Percentiles rank a stretch among this genome's conserved stretches.
Evolutionary conservation across 2,113 vertebrate genomes (phyloP).

Genomic region (Tragelaphus scriptus): DNA sequence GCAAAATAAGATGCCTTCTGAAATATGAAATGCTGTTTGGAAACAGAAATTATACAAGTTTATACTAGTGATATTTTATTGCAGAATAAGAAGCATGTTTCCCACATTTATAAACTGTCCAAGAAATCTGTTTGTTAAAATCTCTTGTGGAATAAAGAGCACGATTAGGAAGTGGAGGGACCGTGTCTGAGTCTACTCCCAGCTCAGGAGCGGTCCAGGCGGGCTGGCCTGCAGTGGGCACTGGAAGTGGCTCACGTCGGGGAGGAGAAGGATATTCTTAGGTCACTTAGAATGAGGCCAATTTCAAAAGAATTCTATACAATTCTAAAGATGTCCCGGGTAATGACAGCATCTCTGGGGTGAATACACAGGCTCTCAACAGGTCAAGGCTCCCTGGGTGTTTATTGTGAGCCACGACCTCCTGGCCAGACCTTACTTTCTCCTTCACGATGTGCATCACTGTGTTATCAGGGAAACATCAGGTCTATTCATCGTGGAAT

Average conservation of each 20-base stretch:
- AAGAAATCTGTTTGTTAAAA: neutral
- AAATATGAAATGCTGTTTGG: neutral
- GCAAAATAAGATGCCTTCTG: neutral
- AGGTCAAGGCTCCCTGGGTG: neutral
- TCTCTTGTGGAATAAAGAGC: neutral
- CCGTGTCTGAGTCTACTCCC: neutral
- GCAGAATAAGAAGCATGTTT: neutral
- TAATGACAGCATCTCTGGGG: neutral
- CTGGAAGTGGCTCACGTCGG: neutral
- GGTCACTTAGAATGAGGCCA: neutral
- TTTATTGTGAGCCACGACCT: neutral
- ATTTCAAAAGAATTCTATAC: neutral
- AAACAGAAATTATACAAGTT: neutral
- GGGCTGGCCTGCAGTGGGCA: neutral
- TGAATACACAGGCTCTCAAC: neutral
- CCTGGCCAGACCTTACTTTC: neutral
- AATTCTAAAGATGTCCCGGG: neutral
- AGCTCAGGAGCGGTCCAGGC: neutral
- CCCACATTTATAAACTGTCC: neutral
- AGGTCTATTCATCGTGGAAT: neutral
- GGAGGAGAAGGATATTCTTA: neutral
- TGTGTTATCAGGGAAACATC: neutral
- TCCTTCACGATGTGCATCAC: too few species aligned
- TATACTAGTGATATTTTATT: neutral
- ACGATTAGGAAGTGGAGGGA: rapidly evolving